Evolutionary conservation across 2,113 vertebrate genomes (phyloP).

Genomic region (Dunckerocampus dactyliophorus): DNA sequence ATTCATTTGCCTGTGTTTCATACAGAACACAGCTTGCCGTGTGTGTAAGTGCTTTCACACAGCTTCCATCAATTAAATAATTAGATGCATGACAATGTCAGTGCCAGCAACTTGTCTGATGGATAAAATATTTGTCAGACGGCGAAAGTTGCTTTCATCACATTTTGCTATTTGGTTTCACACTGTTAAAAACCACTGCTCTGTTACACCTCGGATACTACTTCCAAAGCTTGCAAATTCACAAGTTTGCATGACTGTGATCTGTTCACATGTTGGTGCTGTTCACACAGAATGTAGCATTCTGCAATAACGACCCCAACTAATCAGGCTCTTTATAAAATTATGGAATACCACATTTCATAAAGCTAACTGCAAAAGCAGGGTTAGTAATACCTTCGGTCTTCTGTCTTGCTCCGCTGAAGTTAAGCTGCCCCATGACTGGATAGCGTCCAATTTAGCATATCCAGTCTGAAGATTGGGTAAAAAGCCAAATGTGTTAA

Average conservation of each 20-base stretch:
- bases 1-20: no score
- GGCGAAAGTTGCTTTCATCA: no score
- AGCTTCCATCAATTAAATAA: no score
- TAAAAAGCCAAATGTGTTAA: slow-evolving; percentile 2
- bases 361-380: slow-evolving; percentile 17
- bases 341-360: slow-evolving; percentile 46
- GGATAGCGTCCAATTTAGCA: slow-evolving; percentile 7
- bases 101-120: no score
- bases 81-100: no score
- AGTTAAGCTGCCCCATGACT: background rate
- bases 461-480: background rate
- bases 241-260: slow-evolving; percentile 46
- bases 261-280: slow-evolving; percentile 10
- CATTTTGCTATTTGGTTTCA: no score
- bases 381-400: slow-evolving; percentile 10
- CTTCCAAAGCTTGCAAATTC: slow-evolving; percentile 2
- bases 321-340: slow-evolving; percentile 64
- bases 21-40: no score
- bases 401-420: no score
- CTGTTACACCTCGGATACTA: background rate
- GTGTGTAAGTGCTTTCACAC: no score
- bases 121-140: no score
- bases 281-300: slow-evolving; percentile 27
- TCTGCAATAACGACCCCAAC: slow-evolving; percentile 34
- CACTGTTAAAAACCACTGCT: no score